Evolutionary conservation across 53 echinoderm and acorn worm genomes (phyloP).

Genomic region (Antedon mediterranea): DNA sequence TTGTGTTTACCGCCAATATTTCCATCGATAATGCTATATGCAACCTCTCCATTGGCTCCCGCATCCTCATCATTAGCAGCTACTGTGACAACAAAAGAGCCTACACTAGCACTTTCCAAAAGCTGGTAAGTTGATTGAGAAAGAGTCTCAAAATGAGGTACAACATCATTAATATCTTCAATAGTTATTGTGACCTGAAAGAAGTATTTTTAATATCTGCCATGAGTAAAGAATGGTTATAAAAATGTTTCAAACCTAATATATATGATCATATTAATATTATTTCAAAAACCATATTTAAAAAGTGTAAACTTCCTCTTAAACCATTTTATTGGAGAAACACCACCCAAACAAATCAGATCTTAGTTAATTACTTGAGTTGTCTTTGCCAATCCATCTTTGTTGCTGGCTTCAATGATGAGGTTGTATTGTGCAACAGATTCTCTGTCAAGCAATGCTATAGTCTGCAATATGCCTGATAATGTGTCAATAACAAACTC

Average conservation of each 20-base stretch:
- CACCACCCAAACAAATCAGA: no score
- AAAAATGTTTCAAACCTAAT: no score
- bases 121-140: conserved; percentile 10
- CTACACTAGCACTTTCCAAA: conserved; percentile 34
- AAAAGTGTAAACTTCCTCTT: no score
- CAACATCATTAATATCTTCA: conserved; percentile 67
- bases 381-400: conserved; percentile 27
- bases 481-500: conserved; percentile 37
- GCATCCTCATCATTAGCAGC: conserved; percentile 44
- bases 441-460: conserved; percentile 29
- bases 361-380: conserved; percentile 43
- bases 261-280: no score
- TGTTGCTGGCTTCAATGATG: conserved; percentile 40
- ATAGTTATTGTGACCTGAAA: conserved; percentile 51
- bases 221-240: not conserved
- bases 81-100: conserved; percentile 37
- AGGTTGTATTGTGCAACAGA: conserved; percentile 40
- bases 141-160: conserved; percentile 30
- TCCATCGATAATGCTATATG: conserved; percentile 55
- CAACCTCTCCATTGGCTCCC: conserved; percentile 45
- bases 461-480: conserved; percentile 33
- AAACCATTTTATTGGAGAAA: no score
- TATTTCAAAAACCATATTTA: no score
- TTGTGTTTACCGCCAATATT: conserved; percentile 48
- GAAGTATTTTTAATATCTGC: not conserved